Evolutionary conservation across 2,888 invertebrate species (phyloP).

Genomic region (Diloba caeruleocephala): DNA sequence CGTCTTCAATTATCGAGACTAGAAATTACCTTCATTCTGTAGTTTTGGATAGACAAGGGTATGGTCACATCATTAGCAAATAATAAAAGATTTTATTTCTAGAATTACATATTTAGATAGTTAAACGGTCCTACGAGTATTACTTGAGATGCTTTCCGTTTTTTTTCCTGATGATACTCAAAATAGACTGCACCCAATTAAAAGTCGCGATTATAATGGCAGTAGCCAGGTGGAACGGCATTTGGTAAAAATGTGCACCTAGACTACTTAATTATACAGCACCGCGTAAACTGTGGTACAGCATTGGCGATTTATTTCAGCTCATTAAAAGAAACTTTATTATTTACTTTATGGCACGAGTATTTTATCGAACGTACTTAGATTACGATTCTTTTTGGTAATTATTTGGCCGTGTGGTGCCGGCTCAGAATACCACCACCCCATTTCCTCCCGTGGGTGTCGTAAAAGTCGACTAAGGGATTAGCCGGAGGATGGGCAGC

Average conservation of each 20-base stretch:
- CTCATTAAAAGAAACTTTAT: not conserved
- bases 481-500: too few relatives aligned
- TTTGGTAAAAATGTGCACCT: conserved; percentile 5
- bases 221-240: conserved; percentile 1
- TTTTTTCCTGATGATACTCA: conserved; percentile 28
- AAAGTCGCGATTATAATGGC: conserved; percentile 13
- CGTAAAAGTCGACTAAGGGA: too few relatives aligned
- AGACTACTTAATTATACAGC: not conserved
- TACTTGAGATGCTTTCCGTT: conserved; percentile 20
- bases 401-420: too few relatives aligned
- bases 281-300: not conserved
- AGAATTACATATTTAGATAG: too few relatives aligned
- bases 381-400: not conserved
- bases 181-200: conserved; percentile 25
- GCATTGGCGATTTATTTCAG: not conserved
- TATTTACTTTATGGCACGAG: not conserved
- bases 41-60: not conserved
- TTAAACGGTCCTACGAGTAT: conserved; percentile 12
- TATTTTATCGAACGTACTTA: not conserved
- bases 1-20: conserved; percentile 25
- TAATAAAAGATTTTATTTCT: not conserved
- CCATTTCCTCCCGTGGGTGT: too few relatives aligned
- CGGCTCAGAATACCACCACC: too few relatives aligned
- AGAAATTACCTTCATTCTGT: not conserved
- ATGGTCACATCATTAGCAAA: not conserved